phyloP scores from a whole-genome alignment of 2,888 invertebrate species.

The Nomada ferruginata region DNA sequence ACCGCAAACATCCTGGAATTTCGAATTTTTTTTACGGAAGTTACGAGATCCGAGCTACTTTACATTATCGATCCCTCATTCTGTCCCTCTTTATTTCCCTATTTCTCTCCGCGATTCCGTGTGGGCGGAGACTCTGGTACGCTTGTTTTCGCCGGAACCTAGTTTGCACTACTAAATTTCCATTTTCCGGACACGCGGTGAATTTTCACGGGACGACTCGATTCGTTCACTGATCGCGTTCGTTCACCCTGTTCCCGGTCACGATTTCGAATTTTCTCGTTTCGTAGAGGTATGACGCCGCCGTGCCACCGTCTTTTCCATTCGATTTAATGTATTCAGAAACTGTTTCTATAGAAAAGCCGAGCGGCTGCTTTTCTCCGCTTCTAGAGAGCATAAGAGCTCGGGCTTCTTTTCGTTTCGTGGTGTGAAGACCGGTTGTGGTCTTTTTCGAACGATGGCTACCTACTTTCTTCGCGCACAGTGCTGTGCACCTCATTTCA shows the following conservation, averaged over 20 bases:
- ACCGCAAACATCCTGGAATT: neutral
- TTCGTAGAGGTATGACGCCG: neutral
- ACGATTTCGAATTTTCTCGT: constrained; percentile 28
- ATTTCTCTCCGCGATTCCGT: neutral
- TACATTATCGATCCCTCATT: constrained; percentile 40
- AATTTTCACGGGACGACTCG: neutral
- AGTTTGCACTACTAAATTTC: constrained; percentile 39
- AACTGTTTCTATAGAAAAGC: neutral
- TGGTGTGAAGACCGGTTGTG: neutral
- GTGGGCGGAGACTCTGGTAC: constrained; percentile 19
- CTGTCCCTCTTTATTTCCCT: neutral
- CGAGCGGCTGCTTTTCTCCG: neutral
- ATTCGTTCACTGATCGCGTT: neutral
- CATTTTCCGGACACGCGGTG: constrained; percentile 30
- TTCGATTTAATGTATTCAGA: constrained; percentile 22
- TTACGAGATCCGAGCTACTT: neutral
- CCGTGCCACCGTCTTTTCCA: neutral
- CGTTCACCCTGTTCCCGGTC: constrained; percentile 5
- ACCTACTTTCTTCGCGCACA: constrained; percentile 9
- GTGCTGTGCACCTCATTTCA: no score
- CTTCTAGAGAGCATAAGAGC: neutral
- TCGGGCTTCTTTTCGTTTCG: neutral
- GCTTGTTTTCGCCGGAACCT: constrained; percentile 31
- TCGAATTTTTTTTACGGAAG: neutral
- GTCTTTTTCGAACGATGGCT: neutral